These are phyloP conservation scores for Lindbergichthys nudifrons DNA, from an alignment of 2,797 vertebrate genomes.

Conservation along the genomic window DNA sequence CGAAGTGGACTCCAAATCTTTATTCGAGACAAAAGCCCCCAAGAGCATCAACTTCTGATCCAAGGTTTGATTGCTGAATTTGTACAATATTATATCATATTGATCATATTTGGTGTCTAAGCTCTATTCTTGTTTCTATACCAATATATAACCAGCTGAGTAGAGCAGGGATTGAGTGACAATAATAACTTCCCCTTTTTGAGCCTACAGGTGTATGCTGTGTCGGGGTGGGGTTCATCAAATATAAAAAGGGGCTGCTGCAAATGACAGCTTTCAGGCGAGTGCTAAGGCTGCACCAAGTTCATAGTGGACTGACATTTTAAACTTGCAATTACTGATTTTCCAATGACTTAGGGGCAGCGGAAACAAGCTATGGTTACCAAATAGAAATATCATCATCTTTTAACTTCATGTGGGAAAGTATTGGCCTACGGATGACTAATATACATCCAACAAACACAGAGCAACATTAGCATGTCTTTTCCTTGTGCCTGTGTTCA, in stretches of 20 bases:
- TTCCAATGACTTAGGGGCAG: too few relatives aligned
- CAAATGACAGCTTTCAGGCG: constrained; percentile 1
- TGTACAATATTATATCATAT: not conserved
- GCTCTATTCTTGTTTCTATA: not conserved
- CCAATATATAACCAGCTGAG: not conserved
- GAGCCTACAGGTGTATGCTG: not conserved
- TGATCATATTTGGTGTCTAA: not conserved
- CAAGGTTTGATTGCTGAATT: not conserved
- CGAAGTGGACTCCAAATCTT: not conserved
- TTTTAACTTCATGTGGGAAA: not conserved
- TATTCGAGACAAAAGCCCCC: not conserved
- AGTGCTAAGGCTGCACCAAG: not conserved
- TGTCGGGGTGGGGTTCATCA: not conserved
- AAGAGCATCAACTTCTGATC: not conserved
- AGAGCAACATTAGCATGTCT: too few relatives aligned
- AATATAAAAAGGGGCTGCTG: not conserved
- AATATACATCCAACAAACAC: too few relatives aligned
- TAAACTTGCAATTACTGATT: constrained; percentile 1
- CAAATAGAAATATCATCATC: not conserved
- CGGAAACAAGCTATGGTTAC: not conserved
- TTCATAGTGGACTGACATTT: not conserved
- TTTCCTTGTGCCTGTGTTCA: too few relatives aligned
- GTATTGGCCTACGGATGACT: not conserved
- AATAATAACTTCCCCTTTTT: not conserved
- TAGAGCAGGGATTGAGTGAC: not conserved